These are phyloP conservation scores for Hexactinellida sp. DNA, from an alignment of 37 sponge, comb jelly and placozoan species.

Conservation along the genomic window DNA sequence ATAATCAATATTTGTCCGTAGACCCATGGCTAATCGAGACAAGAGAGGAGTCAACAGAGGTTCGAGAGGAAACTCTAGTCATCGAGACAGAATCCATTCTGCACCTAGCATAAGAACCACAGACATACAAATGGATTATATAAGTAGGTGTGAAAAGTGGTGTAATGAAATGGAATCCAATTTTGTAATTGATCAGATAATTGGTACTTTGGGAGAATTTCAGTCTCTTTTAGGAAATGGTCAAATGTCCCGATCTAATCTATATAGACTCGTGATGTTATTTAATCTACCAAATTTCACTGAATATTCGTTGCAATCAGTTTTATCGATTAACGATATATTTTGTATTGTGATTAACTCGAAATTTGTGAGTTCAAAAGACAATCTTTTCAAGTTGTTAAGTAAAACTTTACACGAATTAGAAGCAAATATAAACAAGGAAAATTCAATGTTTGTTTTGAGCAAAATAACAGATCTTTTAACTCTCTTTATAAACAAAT, in stretches of 20 bases:
- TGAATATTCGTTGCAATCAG: not conserved
- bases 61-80: not conserved
- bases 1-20: too few species aligned
- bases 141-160: not conserved
- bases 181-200: not conserved
- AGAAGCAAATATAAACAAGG: not conserved
- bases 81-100: not conserved
- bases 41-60: too few species aligned
- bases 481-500: not conserved
- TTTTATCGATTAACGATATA: not conserved
- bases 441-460: not conserved
- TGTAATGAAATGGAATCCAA: not conserved
- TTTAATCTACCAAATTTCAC: not conserved
- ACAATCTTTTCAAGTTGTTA: not conserved
- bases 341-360: not conserved
- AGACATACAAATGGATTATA: not conserved
- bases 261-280: not conserved
- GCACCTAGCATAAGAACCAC: not conserved
- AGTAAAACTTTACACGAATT: not conserved
- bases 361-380: not conserved
- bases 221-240: not conserved
- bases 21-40: too few species aligned
- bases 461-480: not conserved
- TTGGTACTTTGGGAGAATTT: not conserved
- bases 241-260: not conserved